Evolutionary conservation across 2,113 vertebrate genomes (phyloP).

Genomic region (Dromiciops gliroides): DNA sequence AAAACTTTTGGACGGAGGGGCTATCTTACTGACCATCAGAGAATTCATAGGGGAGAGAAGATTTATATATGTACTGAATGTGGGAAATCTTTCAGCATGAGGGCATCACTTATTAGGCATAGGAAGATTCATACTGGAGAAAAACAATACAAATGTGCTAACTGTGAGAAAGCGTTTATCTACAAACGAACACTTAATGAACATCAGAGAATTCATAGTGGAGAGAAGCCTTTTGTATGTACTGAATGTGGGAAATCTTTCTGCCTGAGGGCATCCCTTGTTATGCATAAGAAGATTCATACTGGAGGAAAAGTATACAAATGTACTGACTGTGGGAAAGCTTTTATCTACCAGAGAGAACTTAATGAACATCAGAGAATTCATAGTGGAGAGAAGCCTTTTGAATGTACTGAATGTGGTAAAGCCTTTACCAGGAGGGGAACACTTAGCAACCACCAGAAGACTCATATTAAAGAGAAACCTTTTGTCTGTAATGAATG

Average conservation of each 20-base stretch:
- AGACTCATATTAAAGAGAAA: constrained; percentile 53
- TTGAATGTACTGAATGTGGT: constrained; percentile 9
- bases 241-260: constrained; percentile 54
- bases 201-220: constrained; percentile 56
- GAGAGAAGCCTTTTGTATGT: constrained; percentile 63
- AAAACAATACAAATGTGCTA: constrained; percentile 39
- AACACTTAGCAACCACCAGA: constrained; percentile 41
- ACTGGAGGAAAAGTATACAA: constrained; percentile 49
- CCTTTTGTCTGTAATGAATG: constrained; percentile 54
- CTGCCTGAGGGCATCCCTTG: constrained; percentile 36
- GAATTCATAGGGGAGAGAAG: constrained; percentile 43
- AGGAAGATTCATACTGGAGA: constrained; percentile 56
- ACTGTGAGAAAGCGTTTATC: constrained; percentile 61
- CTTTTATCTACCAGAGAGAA: too few species aligned
- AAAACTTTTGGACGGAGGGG: constrained; percentile 75
- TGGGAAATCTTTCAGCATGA: constrained; percentile 51
- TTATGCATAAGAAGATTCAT: constrained; percentile 58
- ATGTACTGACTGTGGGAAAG: constrained; percentile 43
- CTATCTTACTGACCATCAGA: constrained; percentile 66
- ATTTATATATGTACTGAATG: constrained; percentile 39
- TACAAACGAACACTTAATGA: constrained; percentile 59
- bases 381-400: constrained; percentile 54
- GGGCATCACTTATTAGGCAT: constrained; percentile 47
- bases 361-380: constrained; percentile 18
- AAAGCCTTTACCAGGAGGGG: constrained; percentile 49